A percentile compares a stretch with the other conserved stretches of the same genome.
Evolutionary conservation across 1,140 invertebrate species (phyloP).

Genomic region (Euura lappo): DNA sequence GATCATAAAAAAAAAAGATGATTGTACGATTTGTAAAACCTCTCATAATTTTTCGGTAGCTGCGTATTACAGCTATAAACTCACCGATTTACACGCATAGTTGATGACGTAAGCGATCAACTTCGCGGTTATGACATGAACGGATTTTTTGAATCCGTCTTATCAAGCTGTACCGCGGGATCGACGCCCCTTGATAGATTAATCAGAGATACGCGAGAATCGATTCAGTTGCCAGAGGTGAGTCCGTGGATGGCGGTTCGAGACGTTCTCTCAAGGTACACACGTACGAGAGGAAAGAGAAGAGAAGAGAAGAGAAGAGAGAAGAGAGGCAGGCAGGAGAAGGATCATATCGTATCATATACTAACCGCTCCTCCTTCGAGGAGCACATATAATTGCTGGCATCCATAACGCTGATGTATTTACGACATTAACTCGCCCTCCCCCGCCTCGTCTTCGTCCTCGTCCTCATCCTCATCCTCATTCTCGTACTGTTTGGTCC

Average conservation of each 20-base stretch:
- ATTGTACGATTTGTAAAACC: too few species aligned
- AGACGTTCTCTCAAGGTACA: background rate
- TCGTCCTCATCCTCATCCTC: conserved; percentile 34
- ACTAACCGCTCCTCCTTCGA: conserved; percentile 52
- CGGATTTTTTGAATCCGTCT: too few species aligned
- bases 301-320: conserved; percentile 30
- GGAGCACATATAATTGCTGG: conserved; percentile 59
- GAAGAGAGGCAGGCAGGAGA: conserved; percentile 40
- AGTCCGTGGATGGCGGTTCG: background rate
- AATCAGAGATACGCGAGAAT: conserved; percentile 40
- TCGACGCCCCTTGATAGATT: too few species aligned
- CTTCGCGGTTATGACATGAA: too few species aligned
- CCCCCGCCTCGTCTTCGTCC: conserved; percentile 35
- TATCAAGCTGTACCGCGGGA: too few species aligned
- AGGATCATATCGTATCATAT: conserved; percentile 44
- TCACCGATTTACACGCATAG: too few species aligned
- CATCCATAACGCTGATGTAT: conserved; percentile 62
- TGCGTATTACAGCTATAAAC: too few species aligned
- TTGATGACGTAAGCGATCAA: too few species aligned
- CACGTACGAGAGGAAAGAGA: conserved; percentile 11
- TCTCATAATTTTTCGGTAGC: too few species aligned
- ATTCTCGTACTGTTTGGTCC: conserved; percentile 32
- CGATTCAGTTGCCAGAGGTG: conserved; percentile 41
- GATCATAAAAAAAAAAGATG: too few species aligned
- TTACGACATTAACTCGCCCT: conserved; percentile 60